Conservation (phyloP, 2,797 vertebrate genomes). For the Gymnothorax javanicus region DNA sequence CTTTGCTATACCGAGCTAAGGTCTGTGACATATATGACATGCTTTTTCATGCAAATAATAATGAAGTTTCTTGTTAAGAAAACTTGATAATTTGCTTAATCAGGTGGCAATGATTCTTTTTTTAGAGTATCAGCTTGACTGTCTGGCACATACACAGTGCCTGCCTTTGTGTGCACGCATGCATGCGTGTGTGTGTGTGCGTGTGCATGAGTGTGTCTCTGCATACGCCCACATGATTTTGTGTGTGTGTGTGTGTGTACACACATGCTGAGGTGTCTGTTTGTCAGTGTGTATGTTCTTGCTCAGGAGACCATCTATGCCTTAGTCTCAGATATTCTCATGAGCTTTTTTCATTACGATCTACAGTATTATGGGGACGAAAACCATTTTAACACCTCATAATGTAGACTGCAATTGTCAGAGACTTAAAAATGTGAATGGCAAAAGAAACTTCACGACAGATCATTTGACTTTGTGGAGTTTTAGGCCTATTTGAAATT, state of each 20-base stretch:
- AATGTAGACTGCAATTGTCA: neutral
- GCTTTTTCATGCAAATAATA: neutral
- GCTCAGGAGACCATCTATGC: neutral
- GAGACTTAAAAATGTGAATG: neutral
- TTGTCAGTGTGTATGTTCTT: conserved; percentile 39
- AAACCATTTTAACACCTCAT: neutral
- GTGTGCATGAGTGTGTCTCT: no score
- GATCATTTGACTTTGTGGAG: neutral
- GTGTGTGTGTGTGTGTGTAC: conserved; percentile 41
- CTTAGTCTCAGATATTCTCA: neutral
- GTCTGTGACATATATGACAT: neutral
- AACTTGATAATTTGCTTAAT: neutral
- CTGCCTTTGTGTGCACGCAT: neutral
- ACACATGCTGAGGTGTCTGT: neutral
- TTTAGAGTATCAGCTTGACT: no score
- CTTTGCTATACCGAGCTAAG: neutral
- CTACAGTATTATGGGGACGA: neutral
- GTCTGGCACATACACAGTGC: neutral
- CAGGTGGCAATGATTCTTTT: neutral
- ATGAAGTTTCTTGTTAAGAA: neutral
- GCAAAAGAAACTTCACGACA: neutral
- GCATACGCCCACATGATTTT: neutral
- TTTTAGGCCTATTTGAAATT: no score
- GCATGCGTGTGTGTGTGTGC: conserved; percentile 7
- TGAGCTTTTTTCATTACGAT: neutral